A percentile compares a stretch with the other conserved stretches of the same genome.
Evolutionary conservation across 2,797 vertebrate species (phyloP).

Genomic region (Notolabrus celidotus): DNA sequence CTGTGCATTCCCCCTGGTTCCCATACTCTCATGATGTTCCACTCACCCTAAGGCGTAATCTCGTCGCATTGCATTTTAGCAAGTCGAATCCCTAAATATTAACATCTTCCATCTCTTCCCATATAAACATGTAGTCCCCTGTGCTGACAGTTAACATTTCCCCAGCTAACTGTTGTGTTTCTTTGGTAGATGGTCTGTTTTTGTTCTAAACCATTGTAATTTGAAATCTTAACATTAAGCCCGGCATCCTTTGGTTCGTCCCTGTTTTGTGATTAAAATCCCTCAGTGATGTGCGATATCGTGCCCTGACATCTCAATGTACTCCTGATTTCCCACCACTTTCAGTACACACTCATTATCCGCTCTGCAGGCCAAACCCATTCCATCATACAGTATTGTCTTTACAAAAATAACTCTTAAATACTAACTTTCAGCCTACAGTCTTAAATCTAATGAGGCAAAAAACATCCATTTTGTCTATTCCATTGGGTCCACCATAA

Average conservation of each 20-base stretch:
- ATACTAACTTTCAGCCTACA: slow-evolving; percentile 44
- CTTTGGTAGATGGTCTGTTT: slow-evolving; percentile 54
- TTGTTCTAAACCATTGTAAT: slow-evolving; percentile 56
- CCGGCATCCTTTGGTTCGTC: slow-evolving; percentile 52
- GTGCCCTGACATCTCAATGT: slow-evolving; percentile 54
- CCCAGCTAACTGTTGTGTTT: slow-evolving; percentile 60
- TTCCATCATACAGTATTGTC: slow-evolving; percentile 55
- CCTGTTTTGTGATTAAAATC: slow-evolving; percentile 60
- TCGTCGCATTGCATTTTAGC: slow-evolving; percentile 27
- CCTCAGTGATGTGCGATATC: slow-evolving; percentile 51
- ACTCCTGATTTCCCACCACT: slow-evolving; percentile 37
- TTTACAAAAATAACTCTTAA: slow-evolving; percentile 54
- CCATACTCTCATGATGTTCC: slow-evolving; percentile 40
- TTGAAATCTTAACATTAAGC: slow-evolving; percentile 49
- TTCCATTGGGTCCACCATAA: neutral
- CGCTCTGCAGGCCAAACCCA: slow-evolving; percentile 51
- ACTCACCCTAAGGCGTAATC: slow-evolving; percentile 34
- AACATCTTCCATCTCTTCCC: slow-evolving; percentile 47
- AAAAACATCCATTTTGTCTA: slow-evolving; percentile 69
- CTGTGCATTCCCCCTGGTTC: slow-evolving; percentile 37
- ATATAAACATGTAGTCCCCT: slow-evolving; percentile 33
- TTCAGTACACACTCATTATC: slow-evolving; percentile 50
- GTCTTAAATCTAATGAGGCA: slow-evolving; percentile 67
- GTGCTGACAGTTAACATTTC: slow-evolving; percentile 41
- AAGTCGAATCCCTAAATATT: slow-evolving; percentile 32